Evolutionary conservation across 2,888 invertebrate genomes (phyloP).

Genomic region (Alentia gelatinosa): DNA sequence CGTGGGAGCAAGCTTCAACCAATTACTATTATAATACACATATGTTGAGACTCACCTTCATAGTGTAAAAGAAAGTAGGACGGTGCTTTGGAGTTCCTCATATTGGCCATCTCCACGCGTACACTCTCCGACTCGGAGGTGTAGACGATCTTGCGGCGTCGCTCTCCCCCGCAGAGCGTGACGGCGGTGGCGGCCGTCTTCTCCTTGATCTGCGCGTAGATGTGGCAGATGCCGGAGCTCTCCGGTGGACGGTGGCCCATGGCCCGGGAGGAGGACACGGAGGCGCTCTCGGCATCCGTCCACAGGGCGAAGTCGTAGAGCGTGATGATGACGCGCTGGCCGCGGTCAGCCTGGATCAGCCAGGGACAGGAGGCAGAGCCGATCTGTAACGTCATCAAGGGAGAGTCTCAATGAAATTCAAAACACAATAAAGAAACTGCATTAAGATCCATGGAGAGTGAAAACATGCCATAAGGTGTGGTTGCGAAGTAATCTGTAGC

Average conservation of each 20-base stretch:
- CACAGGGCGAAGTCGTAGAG: constrained; percentile 54
- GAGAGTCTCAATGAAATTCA: no score
- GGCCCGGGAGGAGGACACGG: constrained; percentile 13
- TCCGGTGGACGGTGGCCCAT: constrained; percentile 45
- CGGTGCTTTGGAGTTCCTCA: constrained; percentile 34
- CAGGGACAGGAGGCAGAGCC: constrained; percentile 51
- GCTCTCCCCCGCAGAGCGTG: constrained; percentile 53
- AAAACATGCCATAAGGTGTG: no score
- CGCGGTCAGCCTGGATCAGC: constrained; percentile 32
- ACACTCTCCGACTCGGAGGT: constrained; percentile 60
- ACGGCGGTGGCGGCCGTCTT: constrained; percentile 23
- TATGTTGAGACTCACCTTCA: constrained; percentile 52
- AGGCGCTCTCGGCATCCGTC: neutral
- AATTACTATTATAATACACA: no score
- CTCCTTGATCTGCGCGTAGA: constrained; percentile 59
- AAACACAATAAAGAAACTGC: no score
- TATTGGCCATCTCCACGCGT: constrained; percentile 56
- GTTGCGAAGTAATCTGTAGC: no score
- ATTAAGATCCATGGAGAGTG: no score
- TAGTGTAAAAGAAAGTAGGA: constrained; percentile 56
- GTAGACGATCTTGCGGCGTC: constrained; percentile 53
- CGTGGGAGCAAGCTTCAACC: no score
- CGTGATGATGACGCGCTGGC: constrained; percentile 44
- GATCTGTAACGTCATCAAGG: constrained; percentile 30
- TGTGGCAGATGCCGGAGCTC: constrained; percentile 60